Evolutionary conservation across 2,113 vertebrate genomes (phyloP), one percentile per base, ranked within the genome.

Genomic region (Riparia riparia): DNA sequence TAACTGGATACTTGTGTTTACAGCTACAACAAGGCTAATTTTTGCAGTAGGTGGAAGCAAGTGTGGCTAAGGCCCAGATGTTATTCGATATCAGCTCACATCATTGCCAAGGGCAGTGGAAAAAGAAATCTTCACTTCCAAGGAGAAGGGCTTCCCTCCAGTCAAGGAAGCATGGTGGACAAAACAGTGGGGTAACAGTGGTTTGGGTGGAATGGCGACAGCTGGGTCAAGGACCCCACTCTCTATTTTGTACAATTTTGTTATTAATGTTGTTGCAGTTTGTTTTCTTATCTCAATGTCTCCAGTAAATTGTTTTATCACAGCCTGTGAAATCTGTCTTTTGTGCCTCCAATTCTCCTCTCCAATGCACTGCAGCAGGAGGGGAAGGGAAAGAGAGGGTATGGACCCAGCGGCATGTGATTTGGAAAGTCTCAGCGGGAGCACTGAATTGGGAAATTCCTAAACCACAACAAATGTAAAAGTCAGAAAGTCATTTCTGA

Each of bases 351-450:
- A 58, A 17, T 21, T 50, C 26, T 42, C 24, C 19, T 51, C 14
- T 68, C 45, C 53, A 37, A 15, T 18, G 37, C 32, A 51, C 32
- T 60, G 45, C 45, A 51, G 32, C 20, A 68, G 44, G 26, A 13
- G 14, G 17, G 37, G 17, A 42, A 60, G 14, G 31, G 63, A 50
- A 37, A 44, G 26, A 37, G 14, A 44, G 14, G 9, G 4, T 0
- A 0, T 25, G 7, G 26, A 51, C 7, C 0, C 0, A 77, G 45
- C 2, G 0, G 7, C 18, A 5, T 7, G 17, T 44, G 44, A 51
- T 77, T 69, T 69, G 32, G 39, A 69, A 77, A 69, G 14, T 45
- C 31, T 77, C 4, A 1, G 21, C 26, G 44, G 20, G 11, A 68
- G 20, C 44, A 44, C 37, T 37, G 63, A 37, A 39, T 22, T 0